Base-by-base conservation (phyloP, 2,797 vertebrate genomes). In the Adrianichthys oophorus region DNA sequence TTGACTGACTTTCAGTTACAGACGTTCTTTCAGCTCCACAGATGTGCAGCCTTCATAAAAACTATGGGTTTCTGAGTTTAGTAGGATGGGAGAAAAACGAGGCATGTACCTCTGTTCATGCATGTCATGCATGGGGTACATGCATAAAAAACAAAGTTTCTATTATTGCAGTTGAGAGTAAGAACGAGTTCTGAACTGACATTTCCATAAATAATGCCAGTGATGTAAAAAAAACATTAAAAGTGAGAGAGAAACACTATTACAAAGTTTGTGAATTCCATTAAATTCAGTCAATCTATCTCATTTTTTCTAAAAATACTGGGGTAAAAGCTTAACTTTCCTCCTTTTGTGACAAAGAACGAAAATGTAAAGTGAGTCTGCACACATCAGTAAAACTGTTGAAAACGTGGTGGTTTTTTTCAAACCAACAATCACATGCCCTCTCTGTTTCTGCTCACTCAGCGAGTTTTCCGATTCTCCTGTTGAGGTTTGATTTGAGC, bases 161-260 rank as follows among this genome's bases (percentile, higher is more conserved):
- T 62, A 68, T 84, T 70, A 76, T 82, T 83, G 52, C 71, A 84
- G 80, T 62, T 64, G 59, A 79, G 63, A 83, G 62, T 74, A 85
- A 80, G 84, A 73, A 74, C 46, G 66, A 37, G 32, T 37, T 19
- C 40, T 53, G 18, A 73, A 54, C 65, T 68, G 49, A 67, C 48
- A 41, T n/a, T 57, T 46, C 48, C 8, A 54, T 54, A 6, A 4
- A 63, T 77, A 56, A 74, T 71, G 44, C 59, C 56, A 65, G 67
- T 42, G 32, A 29, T 74, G 52, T 47, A 69, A 53, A 15, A 65
- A 13, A 52, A 26, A 68, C 7, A 62, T 70, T 57, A 56, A 68
- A 67, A 23, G 48, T 42, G 48, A 4, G 42, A 49, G 18, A 21
- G 16, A 37, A 17, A 17, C 60, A 41, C 6, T 4, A 16, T 48